These are phyloP conservation scores for Zoanthus sansibaricus DNA, from an alignment of 92 coral and sea anemone species.

Conservation along the genomic window DNA sequence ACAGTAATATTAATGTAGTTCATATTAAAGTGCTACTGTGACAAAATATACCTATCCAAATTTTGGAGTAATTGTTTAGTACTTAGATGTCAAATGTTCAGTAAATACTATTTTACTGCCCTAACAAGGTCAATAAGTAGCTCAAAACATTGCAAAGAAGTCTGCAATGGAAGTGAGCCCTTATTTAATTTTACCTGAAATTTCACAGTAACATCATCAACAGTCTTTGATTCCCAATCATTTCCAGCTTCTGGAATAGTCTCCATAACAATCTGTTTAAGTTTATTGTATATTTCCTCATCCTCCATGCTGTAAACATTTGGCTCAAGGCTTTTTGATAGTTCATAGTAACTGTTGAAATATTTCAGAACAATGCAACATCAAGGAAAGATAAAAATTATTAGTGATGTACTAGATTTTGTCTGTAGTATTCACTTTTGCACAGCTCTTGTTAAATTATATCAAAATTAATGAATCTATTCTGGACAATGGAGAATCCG, in stretches of 20 bases:
- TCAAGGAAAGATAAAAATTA: neutral
- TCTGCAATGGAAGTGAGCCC: neutral
- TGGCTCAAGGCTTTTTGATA: conserved; percentile 59
- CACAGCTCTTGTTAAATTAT: too few species aligned
- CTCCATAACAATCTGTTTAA: conserved; percentile 60
- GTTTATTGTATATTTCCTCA: conserved; percentile 59
- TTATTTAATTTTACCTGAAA: conserved; percentile 6
- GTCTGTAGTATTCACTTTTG: too few species aligned
- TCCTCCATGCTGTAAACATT: conserved; percentile 65
- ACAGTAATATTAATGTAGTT: too few species aligned
- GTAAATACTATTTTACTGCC: too few species aligned
- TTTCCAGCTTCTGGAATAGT: conserved; percentile 27
- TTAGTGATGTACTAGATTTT: neutral
- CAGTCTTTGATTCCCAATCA: neutral
- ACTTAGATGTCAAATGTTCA: too few species aligned
- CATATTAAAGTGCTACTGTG: too few species aligned
- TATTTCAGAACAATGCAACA: neutral
- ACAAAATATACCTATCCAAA: too few species aligned
- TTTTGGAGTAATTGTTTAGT: too few species aligned
- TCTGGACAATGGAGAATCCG: too few species aligned
- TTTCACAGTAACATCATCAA: conserved; percentile 25
- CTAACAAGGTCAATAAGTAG: too few species aligned
- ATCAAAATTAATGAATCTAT: too few species aligned
- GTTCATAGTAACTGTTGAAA: conserved; percentile 69
- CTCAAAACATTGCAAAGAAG: neutral